Evolutionary conservation across 2,113 vertebrate genomes (phyloP), one percentile per base, ranked within the genome.

Genomic region (Nerophis ophidion): DNA sequence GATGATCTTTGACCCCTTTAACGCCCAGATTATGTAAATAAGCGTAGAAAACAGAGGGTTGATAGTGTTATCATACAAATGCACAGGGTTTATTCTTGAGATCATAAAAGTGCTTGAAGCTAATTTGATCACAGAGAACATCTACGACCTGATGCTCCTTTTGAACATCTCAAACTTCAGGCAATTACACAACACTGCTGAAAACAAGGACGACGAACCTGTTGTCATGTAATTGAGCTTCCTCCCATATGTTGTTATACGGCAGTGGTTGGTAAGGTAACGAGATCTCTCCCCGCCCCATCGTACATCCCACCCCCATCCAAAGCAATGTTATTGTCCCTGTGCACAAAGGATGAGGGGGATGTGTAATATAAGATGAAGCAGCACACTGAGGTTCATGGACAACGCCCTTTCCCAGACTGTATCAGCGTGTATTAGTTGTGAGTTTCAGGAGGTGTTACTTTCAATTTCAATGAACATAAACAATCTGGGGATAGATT

Each of bases 11-110:
- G 83, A 84, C 74, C 85, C 82, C 36, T 83, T 26, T 84, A 74
- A 83, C 89, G 79, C 89, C 48, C 88, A 92, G 91, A 91, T 83
- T 91, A 92, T 92, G 92, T 87, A 91, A 88, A 93, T 89, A 50
- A 73, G 77, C 60, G 56, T 68, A 74, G 71, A 77, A 92, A 80
- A 69, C 80, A 89, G 84, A 70, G 77, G 81, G 76, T 78, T 86
- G 87, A 89, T 91, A 62, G 57, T 48, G 53, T 66, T 74, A 80
- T 64, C 66, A 12, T 42, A 33, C 40, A 61, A 40, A 66, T 56
- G 16, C 34, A 48, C 52, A 17, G n/a, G 1, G 5, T 68, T 51
- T 65, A 26, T 17, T n/a, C 12, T 26, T 12, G 13, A 34, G 13
- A 19, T 59, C 17, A 46, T 51, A 40, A 48, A 49, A 45, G n/a